Evolutionary conservation across 2,113 vertebrate genomes (phyloP).

Genomic region (Daphoenositta chrysoptera): DNA sequence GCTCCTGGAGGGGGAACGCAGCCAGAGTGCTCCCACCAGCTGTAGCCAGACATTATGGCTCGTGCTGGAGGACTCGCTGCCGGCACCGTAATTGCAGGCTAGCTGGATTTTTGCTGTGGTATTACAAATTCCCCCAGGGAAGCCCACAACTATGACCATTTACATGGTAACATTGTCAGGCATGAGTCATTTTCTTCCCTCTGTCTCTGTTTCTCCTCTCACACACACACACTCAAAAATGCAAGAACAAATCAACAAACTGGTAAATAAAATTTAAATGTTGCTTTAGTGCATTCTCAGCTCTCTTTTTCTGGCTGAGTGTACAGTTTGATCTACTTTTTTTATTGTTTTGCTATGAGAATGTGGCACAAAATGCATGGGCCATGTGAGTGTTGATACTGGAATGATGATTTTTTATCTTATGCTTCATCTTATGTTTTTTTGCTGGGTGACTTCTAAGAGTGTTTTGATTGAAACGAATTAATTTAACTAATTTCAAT

Average conservation of each 20-base stretch:
- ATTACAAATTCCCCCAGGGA: constrained; percentile 38
- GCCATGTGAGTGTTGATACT: not conserved
- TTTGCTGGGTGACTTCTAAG: not conserved
- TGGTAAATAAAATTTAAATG: constrained; percentile 8
- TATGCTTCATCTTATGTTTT: not conserved
- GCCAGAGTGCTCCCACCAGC: not conserved
- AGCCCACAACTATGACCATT: constrained; percentile 16
- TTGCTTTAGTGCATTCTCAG: not conserved
- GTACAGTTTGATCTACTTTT: not conserved
- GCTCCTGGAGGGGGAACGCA: not conserved
- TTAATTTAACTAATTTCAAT: too few species aligned
- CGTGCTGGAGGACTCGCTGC: not conserved
- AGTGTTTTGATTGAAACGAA: too few species aligned
- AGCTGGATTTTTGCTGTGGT: constrained; percentile 31
- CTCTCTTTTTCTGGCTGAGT: not conserved
- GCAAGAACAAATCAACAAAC: not conserved
- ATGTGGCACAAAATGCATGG: not conserved
- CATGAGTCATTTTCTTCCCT: constrained; percentile 45
- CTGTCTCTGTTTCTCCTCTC: not conserved
- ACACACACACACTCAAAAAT: not conserved
- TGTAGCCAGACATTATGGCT: constrained; percentile 39
- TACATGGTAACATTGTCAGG: constrained; percentile 26
- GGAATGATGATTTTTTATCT: not conserved
- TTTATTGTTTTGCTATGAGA: not conserved
- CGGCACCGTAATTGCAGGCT: constrained; percentile 21